These are phyloP conservation scores for Iphiclides podalirius DNA, from an alignment of 2,888 invertebrate species.

Conservation along the genomic window DNA sequence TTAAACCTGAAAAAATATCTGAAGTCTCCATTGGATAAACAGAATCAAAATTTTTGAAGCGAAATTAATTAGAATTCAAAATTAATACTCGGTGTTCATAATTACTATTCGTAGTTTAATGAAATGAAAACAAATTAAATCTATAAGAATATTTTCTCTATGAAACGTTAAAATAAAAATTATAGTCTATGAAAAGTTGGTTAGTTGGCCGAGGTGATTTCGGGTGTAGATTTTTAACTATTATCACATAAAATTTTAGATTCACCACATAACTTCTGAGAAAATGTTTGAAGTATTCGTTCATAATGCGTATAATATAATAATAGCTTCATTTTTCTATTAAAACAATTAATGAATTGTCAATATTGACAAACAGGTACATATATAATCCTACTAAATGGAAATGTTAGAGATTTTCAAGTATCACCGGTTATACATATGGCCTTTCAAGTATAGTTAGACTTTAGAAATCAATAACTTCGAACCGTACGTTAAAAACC, in stretches of 20 bases:
- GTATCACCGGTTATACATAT: slow-evolving; percentile 4
- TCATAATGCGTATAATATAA: slow-evolving; percentile 9
- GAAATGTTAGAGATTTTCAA: slow-evolving; percentile 27
- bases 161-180: neutral
- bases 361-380: slow-evolving; percentile 74
- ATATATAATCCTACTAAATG: slow-evolving; percentile 50
- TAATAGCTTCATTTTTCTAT: slow-evolving; percentile 16
- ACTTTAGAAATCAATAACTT: slow-evolving; percentile 62
- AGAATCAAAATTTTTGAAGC: too few relatives aligned
- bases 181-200: slow-evolving; percentile 21
- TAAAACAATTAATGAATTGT: slow-evolving; percentile 31
- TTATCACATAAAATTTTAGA: slow-evolving; percentile 8
- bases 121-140: too few relatives aligned
- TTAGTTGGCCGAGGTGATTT: slow-evolving; percentile 20
- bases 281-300: slow-evolving; percentile 22
- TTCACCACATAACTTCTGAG: slow-evolving; percentile 4
- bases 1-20: too few relatives aligned
- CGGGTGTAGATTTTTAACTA: slow-evolving; percentile 11
- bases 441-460: slow-evolving; percentile 39
- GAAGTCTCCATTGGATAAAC: too few relatives aligned
- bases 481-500: slow-evolving; percentile 36
- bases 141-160: neutral
- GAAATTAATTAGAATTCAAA: too few relatives aligned
- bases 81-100: too few relatives aligned
- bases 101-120: too few relatives aligned